phyloP scores from a whole-genome alignment of 1,140 invertebrate genomes.

The Saccostrea cuccullata region DNA sequence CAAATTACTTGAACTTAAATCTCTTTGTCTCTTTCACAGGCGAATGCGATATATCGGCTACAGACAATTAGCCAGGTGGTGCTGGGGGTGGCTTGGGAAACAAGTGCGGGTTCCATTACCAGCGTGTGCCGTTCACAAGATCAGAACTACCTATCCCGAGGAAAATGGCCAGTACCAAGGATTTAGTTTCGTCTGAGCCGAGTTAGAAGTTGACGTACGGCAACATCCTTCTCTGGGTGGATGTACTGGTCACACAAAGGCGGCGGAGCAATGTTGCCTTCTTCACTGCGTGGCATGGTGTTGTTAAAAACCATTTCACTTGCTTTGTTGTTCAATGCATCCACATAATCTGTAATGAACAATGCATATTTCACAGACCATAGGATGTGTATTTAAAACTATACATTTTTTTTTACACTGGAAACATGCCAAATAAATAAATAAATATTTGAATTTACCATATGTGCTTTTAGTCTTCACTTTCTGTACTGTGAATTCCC shows the following conservation, averaged over 20 bases:
- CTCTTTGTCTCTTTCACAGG: no score
- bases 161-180: neutral
- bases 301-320: neutral
- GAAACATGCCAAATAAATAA: no score
- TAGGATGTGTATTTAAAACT: neutral
- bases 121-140: slow-evolving; percentile 40
- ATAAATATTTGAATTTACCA: no score
- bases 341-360: slow-evolving; percentile 42
- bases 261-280: slow-evolving; percentile 1
- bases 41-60: neutral
- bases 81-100: slow-evolving; percentile 43
- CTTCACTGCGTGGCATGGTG: neutral
- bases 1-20: no score
- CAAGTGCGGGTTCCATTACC: slow-evolving; percentile 44
- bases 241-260: slow-evolving; percentile 35
- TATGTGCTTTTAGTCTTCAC: slow-evolving; percentile 34
- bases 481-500: slow-evolving; percentile 18
- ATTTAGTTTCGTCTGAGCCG: neutral
- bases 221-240: neutral
- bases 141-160: slow-evolving; percentile 28
- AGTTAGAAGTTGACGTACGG: neutral
- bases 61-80: slow-evolving; percentile 46
- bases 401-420: neutral
- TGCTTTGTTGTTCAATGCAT: neutral
- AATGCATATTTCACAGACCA: neutral